These are phyloP conservation scores for Ctenodactylus gundi DNA, from an alignment of 2,113 vertebrate species.

Conservation along the genomic window DNA sequence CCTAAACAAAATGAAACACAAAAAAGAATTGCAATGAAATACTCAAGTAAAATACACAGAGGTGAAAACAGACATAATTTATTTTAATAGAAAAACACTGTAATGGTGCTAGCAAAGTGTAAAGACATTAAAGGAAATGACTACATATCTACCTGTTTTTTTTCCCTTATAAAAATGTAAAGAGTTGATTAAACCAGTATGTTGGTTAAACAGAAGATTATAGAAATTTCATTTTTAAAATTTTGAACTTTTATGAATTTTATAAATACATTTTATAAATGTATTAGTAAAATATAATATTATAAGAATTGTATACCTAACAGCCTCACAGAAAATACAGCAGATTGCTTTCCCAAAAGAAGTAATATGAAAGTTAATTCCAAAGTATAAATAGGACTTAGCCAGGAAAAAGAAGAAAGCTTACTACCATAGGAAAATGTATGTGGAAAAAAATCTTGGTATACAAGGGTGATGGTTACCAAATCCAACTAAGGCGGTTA, in stretches of 20 bases:
- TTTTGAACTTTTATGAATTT: background rate
- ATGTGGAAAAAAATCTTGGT: accelerated
- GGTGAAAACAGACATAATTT: background rate
- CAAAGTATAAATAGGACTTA: background rate
- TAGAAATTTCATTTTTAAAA: background rate
- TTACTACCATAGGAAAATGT: background rate
- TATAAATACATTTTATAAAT: too few species aligned
- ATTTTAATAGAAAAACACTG: slow-evolving; percentile 12
- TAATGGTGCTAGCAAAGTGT: background rate
- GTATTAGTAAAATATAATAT: too few species aligned
- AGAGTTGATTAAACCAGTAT: slow-evolving; percentile 16
- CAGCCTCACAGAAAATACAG: background rate
- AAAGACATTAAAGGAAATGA: background rate
- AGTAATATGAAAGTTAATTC: background rate
- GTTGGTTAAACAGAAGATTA: background rate
- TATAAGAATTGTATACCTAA: background rate
- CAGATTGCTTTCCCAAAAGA: background rate
- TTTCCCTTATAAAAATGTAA: background rate
- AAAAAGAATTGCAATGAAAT: slow-evolving; percentile 30
- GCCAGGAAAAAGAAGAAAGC: background rate
- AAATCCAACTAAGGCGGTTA: background rate
- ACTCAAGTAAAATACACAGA: background rate
- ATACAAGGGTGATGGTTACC: accelerated
- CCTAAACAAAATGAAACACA: slow-evolving; percentile 8
- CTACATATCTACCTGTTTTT: background rate